phyloP scores from a whole-genome alignment of 1,140 invertebrate species.

The Danaus plexippus region DNA sequence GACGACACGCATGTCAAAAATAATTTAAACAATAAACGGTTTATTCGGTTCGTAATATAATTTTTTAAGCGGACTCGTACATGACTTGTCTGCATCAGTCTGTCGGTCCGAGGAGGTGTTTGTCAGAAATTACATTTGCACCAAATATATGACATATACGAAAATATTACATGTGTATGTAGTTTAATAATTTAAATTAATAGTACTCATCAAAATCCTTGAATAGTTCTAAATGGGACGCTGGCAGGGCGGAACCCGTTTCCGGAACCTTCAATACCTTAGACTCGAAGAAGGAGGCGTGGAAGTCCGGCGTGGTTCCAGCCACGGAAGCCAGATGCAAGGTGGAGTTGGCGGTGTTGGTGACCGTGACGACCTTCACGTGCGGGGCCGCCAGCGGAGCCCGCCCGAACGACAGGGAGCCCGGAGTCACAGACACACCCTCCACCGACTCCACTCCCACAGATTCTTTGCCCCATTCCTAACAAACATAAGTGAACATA shows the following conservation, averaged over 20 bases:
- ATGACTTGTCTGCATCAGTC: too few species aligned
- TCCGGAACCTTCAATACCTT: constrained; percentile 32
- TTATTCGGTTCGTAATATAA: too few species aligned
- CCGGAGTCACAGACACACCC: constrained; percentile 37
- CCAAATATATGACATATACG: too few species aligned
- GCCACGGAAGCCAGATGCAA: constrained; percentile 59
- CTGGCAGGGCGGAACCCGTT: background rate
- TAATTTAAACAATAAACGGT: too few species aligned
- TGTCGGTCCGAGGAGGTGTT: too few species aligned
- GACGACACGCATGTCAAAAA: too few species aligned
- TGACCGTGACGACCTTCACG: constrained; percentile 45
- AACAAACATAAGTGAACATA: constrained; percentile 1
- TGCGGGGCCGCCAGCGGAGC: constrained; percentile 42
- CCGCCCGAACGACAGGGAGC: constrained; percentile 37
- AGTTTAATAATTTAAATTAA: too few species aligned
- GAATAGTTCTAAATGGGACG: too few species aligned
- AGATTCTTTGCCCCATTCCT: constrained; percentile 50
- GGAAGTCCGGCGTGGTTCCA: constrained; percentile 60
- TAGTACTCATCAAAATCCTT: too few species aligned
- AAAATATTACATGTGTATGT: too few species aligned
- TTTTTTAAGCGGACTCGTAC: too few species aligned
- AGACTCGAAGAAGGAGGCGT: constrained; percentile 61
- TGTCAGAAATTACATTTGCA: too few species aligned
- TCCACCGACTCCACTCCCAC: constrained; percentile 25
- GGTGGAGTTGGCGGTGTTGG: constrained; percentile 55